Conservation (phyloP, 2,888 invertebrate genomes). For the Quadroppia sp. region DNA sequence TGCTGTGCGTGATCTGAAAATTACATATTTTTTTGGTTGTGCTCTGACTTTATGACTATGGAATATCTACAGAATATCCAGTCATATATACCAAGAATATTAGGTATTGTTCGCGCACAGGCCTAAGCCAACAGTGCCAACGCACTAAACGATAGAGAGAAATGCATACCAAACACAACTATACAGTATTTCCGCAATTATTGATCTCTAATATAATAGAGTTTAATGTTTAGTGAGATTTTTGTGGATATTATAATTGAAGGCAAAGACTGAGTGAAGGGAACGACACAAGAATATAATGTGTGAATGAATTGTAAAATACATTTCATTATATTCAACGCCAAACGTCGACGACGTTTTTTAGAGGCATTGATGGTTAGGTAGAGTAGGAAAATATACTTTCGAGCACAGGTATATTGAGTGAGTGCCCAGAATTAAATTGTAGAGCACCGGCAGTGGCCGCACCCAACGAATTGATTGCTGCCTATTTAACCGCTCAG, state of each 20-base stretch:
- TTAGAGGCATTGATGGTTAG: neutral
- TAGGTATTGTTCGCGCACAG: neutral
- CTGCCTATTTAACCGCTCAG: constrained; percentile 28
- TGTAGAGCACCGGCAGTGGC: neutral
- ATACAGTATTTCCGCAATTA: constrained; percentile 1
- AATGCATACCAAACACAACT: too few species aligned
- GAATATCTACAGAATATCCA: neutral
- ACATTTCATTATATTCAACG: neutral
- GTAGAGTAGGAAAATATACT: neutral
- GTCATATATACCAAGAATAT: neutral
- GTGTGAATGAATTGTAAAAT: neutral
- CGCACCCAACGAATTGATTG: constrained; percentile 20
- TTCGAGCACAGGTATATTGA: neutral
- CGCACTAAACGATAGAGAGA: neutral
- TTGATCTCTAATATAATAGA: constrained; percentile 1
- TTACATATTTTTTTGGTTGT: neutral
- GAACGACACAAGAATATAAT: too few species aligned
- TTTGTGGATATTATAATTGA: neutral
- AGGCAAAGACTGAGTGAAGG: too few species aligned
- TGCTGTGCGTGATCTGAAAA: constrained; percentile 21
- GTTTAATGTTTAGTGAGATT: too few species aligned
- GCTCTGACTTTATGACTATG: neutral
- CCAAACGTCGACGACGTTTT: neutral
- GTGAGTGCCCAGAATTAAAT: neutral
- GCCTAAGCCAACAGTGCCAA: neutral